Percentiles rank a stretch among this genome's conserved stretches.
Evolutionary conservation across 2,888 invertebrate species (phyloP).

Genomic region (Galeruca laticollis): DNA sequence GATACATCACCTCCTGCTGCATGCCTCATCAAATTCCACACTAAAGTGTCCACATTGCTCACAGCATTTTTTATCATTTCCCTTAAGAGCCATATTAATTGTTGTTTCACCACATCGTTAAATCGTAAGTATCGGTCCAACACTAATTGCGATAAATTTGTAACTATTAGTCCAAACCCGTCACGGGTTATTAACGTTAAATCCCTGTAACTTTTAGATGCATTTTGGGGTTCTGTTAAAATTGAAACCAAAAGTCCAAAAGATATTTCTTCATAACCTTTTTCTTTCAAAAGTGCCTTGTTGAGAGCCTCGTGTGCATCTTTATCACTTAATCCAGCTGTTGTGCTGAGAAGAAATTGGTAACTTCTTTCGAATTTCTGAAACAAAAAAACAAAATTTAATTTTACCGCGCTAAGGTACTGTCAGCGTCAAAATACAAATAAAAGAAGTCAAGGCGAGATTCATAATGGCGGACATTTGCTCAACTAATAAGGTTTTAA

Average conservation of each 20-base stretch:
- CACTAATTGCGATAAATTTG: constrained; percentile 85
- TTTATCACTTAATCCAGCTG: constrained; percentile 88
- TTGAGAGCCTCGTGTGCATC: constrained; percentile 94
- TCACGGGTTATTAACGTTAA: constrained; percentile 91
- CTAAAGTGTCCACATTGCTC: constrained; percentile 87
- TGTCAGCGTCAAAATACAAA: constrained; percentile 61
- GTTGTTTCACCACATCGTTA: constrained; percentile 82
- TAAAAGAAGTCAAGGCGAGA: constrained; percentile 65
- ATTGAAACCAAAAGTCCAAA: constrained; percentile 91
- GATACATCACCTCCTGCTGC: constrained; percentile 96
- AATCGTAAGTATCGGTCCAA: constrained; percentile 85
- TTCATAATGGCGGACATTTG: constrained; percentile 69
- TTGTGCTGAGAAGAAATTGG: constrained; percentile 80
- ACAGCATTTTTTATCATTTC: constrained; percentile 94
- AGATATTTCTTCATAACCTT: constrained; percentile 93
- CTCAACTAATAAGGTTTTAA: constrained; percentile 65
- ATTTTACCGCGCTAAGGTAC: constrained; percentile 61
- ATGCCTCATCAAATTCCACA: constrained; percentile 92
- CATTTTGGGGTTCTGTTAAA: constrained; percentile 85
- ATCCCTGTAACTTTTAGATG: constrained; percentile 90
- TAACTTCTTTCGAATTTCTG: constrained; percentile 93
- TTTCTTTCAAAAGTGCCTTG: constrained; percentile 88
- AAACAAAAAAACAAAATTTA: constrained; percentile 61
- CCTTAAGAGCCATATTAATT: constrained; percentile 90
- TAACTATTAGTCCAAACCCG: constrained; percentile 85